phyloP scores from a whole-genome alignment of 1,140 invertebrate species.

The Spodoptera litura region DNA sequence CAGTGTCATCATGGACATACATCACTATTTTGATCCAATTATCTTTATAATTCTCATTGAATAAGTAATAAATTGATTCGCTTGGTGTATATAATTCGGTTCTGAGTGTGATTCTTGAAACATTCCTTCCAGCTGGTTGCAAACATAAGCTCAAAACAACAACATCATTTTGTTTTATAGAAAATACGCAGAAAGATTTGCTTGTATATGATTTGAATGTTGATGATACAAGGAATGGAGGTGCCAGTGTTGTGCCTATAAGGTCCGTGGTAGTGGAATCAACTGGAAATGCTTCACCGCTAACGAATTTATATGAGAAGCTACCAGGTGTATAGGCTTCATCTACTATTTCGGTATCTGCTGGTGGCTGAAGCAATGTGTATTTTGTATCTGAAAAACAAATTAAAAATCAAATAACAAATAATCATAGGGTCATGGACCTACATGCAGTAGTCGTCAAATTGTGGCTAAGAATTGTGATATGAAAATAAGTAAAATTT shows the following conservation, averaged over 20 bases:
- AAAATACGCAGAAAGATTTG: conserved; percentile 38
- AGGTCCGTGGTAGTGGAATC: background rate
- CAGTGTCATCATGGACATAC: conserved; percentile 7
- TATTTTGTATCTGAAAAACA: conserved; percentile 13
- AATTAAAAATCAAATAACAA: too few species aligned
- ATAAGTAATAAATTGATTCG: background rate
- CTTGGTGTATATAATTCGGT: background rate
- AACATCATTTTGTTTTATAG: background rate
- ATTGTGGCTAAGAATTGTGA: too few species aligned
- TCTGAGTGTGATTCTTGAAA: background rate
- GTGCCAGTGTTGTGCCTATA: background rate
- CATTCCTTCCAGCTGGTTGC: background rate
- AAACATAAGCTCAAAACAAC: conserved; percentile 26
- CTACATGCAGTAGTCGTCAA: too few species aligned
- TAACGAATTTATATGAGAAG: background rate
- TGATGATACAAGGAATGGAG: conserved; percentile 35
- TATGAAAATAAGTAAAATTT: too few species aligned
- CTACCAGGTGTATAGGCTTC: background rate
- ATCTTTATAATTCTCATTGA: conserved; percentile 12
- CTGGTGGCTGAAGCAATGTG: background rate
- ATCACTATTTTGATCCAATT: conserved; percentile 33
- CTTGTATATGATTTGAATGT: conserved; percentile 28
- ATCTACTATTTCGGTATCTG: background rate
- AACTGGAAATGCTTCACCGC: background rate
- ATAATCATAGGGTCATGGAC: too few species aligned